Evolutionary conservation across 2,888 invertebrate genomes (phyloP).

Genomic region (Erebia palarica): DNA sequence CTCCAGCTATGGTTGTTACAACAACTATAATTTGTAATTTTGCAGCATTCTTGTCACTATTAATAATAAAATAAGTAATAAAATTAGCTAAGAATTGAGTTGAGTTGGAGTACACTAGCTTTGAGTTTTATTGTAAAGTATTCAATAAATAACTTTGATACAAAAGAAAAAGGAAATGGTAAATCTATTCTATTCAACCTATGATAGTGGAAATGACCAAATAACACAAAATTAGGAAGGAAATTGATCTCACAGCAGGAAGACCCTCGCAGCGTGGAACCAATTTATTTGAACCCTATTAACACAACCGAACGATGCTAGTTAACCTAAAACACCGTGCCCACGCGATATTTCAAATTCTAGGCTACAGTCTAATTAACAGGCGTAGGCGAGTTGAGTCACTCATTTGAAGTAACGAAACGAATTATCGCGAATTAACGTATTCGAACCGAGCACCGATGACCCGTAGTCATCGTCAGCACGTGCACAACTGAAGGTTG

Average conservation of each 20-base stretch:
- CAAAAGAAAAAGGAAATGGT: too few relatives aligned
- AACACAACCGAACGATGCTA: conserved; percentile 48
- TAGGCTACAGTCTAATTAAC: conserved; percentile 72
- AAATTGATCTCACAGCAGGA: conserved; percentile 27
- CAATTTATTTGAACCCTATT: conserved; percentile 52
- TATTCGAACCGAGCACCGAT: conserved; percentile 39
- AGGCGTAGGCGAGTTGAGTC: conserved; percentile 67
- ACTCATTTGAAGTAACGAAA: conserved; percentile 63
- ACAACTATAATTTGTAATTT: too few relatives aligned
- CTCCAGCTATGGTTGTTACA: too few relatives aligned
- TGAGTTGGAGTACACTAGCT: too few relatives aligned
- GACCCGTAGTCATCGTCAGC: conserved; percentile 51
- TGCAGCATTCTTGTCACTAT: too few relatives aligned
- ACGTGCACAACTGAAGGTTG: conserved; percentile 62
- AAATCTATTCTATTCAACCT: too few relatives aligned
- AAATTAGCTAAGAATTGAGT: too few relatives aligned
- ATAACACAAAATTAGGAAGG: conserved; percentile 19
- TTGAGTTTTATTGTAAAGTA: too few relatives aligned
- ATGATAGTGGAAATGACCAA: neutral
- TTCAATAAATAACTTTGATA: too few relatives aligned
- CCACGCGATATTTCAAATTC: conserved; percentile 66
- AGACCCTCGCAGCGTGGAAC: conserved; percentile 36
- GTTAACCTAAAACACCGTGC: conserved; percentile 50
- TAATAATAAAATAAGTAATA: too few relatives aligned
- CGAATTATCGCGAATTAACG: conserved; percentile 67